These are phyloP conservation scores for Globodera ellingtonae DNA, from an alignment of 1,140 invertebrate genomes.

Conservation along the genomic window DNA sequence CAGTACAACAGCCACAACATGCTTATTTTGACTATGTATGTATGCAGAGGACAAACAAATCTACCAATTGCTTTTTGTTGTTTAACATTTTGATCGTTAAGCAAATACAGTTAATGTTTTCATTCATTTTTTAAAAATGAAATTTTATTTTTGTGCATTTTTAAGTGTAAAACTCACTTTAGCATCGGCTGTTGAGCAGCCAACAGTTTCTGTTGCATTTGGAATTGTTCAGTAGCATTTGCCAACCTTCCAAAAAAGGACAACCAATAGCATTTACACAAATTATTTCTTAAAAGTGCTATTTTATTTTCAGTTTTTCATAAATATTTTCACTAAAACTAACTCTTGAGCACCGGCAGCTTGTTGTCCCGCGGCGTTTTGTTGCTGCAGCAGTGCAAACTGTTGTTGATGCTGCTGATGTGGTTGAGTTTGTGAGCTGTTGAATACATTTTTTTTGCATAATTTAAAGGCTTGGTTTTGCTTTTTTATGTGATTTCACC, in stretches of 20 bases:
- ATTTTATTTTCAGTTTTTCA: neutral
- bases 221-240: slow-evolving; percentile 25
- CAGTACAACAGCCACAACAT: no score
- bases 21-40: no score
- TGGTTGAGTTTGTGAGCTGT: slow-evolving; percentile 26
- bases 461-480: neutral
- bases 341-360: slow-evolving; percentile 13
- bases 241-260: slow-evolving; percentile 25
- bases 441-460: neutral
- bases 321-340: neutral
- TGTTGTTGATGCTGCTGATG: slow-evolving; percentile 39
- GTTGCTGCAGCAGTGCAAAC: slow-evolving; percentile 17
- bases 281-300: neutral
- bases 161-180: slow-evolving; percentile 10
- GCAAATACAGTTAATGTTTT: no score
- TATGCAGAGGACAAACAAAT: no score
- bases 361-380: neutral
- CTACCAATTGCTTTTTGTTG: no score
- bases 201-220: slow-evolving; percentile 29
- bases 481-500: neutral
- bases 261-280: neutral
- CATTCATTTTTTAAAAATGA: no score
- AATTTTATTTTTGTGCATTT: neutral
- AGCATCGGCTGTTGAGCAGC: slow-evolving; percentile 16
- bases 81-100: no score